A percentile compares a stretch with the other conserved stretches of the same genome.
phyloP scores from a whole-genome alignment of 2,113 vertebrate genomes.

The Megaceryle torquata region DNA sequence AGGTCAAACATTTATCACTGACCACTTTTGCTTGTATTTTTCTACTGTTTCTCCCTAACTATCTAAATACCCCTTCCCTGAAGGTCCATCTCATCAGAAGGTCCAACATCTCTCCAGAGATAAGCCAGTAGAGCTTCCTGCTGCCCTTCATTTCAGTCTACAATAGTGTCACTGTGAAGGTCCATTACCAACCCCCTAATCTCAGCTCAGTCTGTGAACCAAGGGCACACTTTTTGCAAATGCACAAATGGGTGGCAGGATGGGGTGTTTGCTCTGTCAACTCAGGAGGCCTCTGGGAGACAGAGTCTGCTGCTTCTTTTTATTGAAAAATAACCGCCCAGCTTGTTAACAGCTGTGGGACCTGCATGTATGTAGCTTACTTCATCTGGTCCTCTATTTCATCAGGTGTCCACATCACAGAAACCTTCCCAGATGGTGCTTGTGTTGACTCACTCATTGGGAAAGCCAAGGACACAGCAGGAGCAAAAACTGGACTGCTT shows the following conservation, averaged over 20 bases:
- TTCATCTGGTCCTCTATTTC: constrained; percentile 3
- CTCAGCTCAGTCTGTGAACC: neutral
- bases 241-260: neutral
- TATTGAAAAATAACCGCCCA: neutral
- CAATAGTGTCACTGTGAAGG: neutral
- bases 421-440: constrained; percentile 27
- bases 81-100: neutral
- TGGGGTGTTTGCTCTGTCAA: neutral
- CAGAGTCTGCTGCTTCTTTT: neutral
- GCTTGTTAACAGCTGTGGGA: neutral
- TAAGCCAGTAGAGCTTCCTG: neutral
- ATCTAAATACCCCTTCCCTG: neutral
- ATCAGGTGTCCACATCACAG: neutral
- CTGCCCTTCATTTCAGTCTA: neutral
- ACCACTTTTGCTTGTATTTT: neutral
- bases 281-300: neutral
- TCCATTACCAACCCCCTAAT: neutral
- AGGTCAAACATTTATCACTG: neutral
- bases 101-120: neutral
- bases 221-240: neutral
- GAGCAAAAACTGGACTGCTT: neutral
- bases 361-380: neutral
- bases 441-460: neutral
- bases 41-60: neutral
- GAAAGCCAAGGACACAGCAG: constrained; percentile 6